phyloP scores from a whole-genome alignment of 2,888 invertebrate genomes.

The Drosophila prostipennis region DNA sequence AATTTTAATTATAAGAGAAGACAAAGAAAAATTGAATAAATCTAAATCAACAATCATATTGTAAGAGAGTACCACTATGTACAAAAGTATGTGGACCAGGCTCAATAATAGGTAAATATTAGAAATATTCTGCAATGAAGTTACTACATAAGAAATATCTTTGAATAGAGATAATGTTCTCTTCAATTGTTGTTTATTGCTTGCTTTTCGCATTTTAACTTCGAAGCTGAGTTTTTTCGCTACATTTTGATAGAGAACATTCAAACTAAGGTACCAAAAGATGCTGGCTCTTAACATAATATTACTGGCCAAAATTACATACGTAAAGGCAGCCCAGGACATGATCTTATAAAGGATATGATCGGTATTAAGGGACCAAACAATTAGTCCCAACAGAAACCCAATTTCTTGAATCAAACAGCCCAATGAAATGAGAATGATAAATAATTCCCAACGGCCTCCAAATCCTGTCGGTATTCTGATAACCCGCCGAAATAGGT shows the following conservation, averaged over 20 bases:
- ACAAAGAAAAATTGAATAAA: not conserved
- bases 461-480: not conserved
- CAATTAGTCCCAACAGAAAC: not conserved
- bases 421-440: not conserved
- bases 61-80: not conserved
- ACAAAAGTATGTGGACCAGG: not conserved
- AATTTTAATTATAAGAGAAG: not conserved
- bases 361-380: not conserved
- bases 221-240: not conserved
- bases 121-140: too few relatives aligned
- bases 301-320: not conserved
- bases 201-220: not conserved
- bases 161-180: not conserved
- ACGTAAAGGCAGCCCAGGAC: not conserved
- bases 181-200: not conserved
- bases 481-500: not conserved
- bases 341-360: not conserved
- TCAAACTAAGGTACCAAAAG: constrained; percentile 8
- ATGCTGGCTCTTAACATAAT: not conserved
- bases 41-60: not conserved
- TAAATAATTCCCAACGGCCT: not conserved
- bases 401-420: not conserved
- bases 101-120: not conserved
- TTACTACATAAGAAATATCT: not conserved
- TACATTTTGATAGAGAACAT: not conserved